These are phyloP conservation scores for Marmota monax DNA, from an alignment of 2,113 vertebrate genomes.

Conservation along the genomic window DNA sequence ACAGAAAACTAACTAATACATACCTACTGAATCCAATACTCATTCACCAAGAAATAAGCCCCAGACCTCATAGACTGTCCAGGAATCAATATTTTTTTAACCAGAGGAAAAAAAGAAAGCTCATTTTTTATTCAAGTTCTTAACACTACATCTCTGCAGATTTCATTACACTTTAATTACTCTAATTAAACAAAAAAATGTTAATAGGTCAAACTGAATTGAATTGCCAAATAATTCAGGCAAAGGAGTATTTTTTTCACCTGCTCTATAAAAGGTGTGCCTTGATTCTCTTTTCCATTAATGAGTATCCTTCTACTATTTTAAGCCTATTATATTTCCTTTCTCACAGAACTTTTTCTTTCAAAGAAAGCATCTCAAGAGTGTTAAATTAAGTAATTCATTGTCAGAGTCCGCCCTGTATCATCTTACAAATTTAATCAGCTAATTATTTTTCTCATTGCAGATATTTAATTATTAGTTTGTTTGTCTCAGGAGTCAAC, in stretches of 20 bases:
- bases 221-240: neutral
- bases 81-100: neutral
- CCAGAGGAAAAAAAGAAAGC: neutral
- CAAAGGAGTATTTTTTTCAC: neutral
- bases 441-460: slow-evolving; percentile 55
- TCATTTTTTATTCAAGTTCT: slow-evolving; percentile 18
- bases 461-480: slow-evolving; percentile 72
- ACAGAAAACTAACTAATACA: neutral
- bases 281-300: neutral
- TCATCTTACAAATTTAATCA: slow-evolving; percentile 62
- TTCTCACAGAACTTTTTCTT: slow-evolving; percentile 57
- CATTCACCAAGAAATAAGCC: neutral
- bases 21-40: neutral
- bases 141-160: neutral
- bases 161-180: neutral
- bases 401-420: neutral
- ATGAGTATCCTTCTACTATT: neutral
- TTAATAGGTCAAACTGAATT: neutral
- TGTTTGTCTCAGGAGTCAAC: slow-evolving; percentile 35
- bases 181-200: slow-evolving; percentile 1
- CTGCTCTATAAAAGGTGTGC: neutral
- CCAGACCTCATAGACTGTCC: neutral
- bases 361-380: slow-evolving; percentile 61
- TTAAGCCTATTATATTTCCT: neutral
- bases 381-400: slow-evolving; percentile 60